Evolutionary conservation across 2,888 invertebrate genomes (phyloP).

Genomic region (Hedychridium roseum): DNA sequence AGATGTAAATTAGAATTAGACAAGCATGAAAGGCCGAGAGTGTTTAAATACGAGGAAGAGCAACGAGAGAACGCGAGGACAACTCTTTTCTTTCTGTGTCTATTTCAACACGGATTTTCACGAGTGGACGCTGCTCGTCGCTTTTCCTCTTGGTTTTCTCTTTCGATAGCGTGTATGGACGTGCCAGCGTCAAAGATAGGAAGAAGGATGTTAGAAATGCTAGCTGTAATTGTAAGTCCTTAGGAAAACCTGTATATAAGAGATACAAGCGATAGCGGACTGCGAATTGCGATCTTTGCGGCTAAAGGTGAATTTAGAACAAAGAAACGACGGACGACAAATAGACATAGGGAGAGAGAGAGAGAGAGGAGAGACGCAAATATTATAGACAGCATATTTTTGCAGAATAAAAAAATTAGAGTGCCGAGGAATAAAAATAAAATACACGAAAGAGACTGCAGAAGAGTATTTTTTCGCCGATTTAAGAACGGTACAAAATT

Average conservation of each 20-base stretch:
- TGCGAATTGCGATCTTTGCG: conserved; percentile 16
- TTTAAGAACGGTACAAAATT: no score
- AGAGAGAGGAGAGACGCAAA: conserved; percentile 12
- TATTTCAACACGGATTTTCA: conserved; percentile 4
- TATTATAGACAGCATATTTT: conserved; percentile 28
- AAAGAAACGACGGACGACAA: conserved; percentile 24
- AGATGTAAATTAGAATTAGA: conserved; percentile 25
- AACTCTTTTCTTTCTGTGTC: conserved; percentile 2
- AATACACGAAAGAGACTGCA: no score
- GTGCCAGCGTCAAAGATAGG: conserved; percentile 10
- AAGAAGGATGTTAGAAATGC: conserved; percentile 4
- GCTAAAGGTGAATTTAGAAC: conserved; percentile 17
- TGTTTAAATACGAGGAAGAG: conserved; percentile 11
- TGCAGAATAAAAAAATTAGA: conserved; percentile 18
- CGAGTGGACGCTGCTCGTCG: conserved; percentile 5
- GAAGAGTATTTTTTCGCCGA: no score
- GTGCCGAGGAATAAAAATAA: background rate
- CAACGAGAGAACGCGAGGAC: background rate
- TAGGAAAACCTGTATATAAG: conserved; percentile 25
- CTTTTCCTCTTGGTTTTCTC: conserved; percentile 7
- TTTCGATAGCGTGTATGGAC: conserved; percentile 1
- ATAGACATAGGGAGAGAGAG: conserved; percentile 13
- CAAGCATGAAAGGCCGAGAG: conserved; percentile 11
- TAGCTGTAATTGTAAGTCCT: conserved; percentile 5
- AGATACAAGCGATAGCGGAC: conserved; percentile 13